These are phyloP conservation scores for Blera fallax DNA, from an alignment of 2,888 invertebrate genomes.

Conservation along the genomic window DNA sequence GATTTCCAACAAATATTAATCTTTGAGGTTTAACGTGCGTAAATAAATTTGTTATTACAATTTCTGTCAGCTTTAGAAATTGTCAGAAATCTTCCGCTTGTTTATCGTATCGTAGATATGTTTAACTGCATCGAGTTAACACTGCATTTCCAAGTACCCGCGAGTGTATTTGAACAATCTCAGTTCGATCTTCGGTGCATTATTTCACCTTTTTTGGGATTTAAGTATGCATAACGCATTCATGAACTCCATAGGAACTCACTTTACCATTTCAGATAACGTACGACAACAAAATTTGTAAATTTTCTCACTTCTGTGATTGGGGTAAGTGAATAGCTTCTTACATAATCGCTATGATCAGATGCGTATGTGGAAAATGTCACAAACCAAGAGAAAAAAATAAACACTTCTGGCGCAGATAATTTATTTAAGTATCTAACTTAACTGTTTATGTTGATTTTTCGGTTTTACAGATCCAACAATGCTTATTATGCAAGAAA, in stretches of 20 bases:
- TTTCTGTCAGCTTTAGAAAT: neutral
- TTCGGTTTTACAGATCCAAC: slow-evolving; percentile 22
- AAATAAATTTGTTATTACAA: neutral
- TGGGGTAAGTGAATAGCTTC: neutral
- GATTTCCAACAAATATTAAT: slow-evolving; percentile 8
- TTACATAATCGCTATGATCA: slow-evolving; percentile 30
- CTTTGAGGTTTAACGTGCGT: neutral
- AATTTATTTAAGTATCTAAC: slow-evolving; percentile 38
- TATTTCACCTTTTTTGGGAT: neutral
- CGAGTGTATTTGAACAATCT: neutral
- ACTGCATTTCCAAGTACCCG: neutral
- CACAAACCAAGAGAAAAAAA: slow-evolving; percentile 4
- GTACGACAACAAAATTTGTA: slow-evolving; percentile 6
- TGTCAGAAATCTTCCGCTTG: neutral
- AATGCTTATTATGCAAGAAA: slow-evolving; percentile 54
- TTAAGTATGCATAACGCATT: slow-evolving; percentile 31
- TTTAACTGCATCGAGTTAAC: slow-evolving; percentile 12
- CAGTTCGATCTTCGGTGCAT: neutral
- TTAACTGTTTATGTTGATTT: slow-evolving; percentile 53
- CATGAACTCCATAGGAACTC: slow-evolving; percentile 1
- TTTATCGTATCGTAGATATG: too few species aligned
- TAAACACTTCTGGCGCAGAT: slow-evolving; percentile 48
- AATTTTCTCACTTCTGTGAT: slow-evolving; percentile 46
- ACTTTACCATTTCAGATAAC: slow-evolving; percentile 13
- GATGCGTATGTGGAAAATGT: slow-evolving; percentile 24